phyloP scores from a whole-genome alignment of 2,797 vertebrate genomes.

The Schizothorax lantsangensis region DNA sequence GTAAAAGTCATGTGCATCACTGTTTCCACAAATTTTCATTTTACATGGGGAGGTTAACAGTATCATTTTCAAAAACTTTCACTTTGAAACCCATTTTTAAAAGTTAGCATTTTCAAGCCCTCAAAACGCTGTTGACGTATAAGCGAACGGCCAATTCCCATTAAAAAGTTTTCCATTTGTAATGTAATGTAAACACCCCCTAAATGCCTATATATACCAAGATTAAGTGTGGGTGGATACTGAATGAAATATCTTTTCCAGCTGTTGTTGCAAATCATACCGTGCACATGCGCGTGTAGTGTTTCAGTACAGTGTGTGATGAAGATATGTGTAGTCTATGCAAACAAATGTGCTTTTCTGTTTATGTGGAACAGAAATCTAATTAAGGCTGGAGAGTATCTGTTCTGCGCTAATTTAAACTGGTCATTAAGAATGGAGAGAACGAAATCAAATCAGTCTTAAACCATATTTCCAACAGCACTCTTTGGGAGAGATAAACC shows the following conservation, averaged over 20 bases:
- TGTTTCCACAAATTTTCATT: too few relatives aligned
- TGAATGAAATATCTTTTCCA: conserved; percentile 1
- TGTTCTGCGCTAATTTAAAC: conserved; percentile 14
- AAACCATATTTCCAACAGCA: not conserved
- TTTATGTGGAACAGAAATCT: not conserved
- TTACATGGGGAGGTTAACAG: not conserved
- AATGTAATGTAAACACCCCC: not conserved
- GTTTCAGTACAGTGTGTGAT: not conserved
- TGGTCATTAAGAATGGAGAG: not conserved
- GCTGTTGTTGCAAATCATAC: not conserved
- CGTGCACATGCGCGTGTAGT: too few relatives aligned
- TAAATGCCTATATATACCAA: not conserved
- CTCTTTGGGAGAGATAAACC: conserved; percentile 4
- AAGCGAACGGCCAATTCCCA: not conserved
- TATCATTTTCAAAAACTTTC: not conserved
- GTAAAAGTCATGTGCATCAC: too few relatives aligned
- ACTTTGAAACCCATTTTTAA: not conserved
- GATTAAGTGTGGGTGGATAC: not conserved
- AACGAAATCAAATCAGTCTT: conserved; percentile 5
- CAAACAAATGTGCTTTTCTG: conserved; percentile 8
- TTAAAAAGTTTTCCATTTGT: not conserved
- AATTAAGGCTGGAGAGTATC: not conserved
- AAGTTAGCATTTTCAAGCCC: not conserved
- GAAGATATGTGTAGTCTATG: not conserved
- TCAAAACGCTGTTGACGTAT: not conserved